A percentile compares a stretch with the other conserved stretches of the same genome.
phyloP scores from a whole-genome alignment of 1,140 invertebrate species.

The Theocolax elegans region DNA sequence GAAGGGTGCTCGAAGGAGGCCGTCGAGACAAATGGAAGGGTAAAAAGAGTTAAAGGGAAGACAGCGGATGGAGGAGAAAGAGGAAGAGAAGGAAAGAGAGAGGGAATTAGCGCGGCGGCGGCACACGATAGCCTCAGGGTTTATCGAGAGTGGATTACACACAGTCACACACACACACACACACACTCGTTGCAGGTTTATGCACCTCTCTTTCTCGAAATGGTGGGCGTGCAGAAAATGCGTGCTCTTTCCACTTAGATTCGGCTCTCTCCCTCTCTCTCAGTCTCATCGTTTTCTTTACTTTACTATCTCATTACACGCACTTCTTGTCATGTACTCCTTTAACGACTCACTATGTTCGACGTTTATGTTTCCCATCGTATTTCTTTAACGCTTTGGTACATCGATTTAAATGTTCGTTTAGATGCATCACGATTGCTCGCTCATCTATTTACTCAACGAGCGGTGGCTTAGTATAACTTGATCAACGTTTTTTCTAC shows the following conservation, averaged over 20 bases:
- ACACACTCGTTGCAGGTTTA: no score
- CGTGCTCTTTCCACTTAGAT: constrained; percentile 3
- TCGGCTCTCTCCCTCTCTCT: not conserved
- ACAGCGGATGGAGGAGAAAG: not conserved
- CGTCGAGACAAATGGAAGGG: not conserved
- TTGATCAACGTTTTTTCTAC: no score
- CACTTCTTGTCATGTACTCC: not conserved
- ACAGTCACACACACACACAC: no score
- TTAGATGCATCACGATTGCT: no score
- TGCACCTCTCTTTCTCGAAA: not conserved
- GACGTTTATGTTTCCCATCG: no score
- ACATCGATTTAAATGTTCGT: not conserved
- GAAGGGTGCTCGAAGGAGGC: not conserved
- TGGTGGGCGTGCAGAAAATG: constrained; percentile 2
- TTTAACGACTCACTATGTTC: no score
- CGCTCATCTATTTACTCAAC: no score
- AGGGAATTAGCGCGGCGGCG: not conserved
- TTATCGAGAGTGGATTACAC: not conserved
- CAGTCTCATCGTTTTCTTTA: not conserved
- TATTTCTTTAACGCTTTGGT: not conserved
- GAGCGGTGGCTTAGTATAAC: no score
- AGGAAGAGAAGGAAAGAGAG: not conserved
- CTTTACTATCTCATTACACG: not conserved
- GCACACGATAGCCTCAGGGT: constrained; percentile 14
- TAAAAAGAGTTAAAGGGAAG: not conserved